Conservation (phyloP, 2,888 invertebrate genomes). For the Orthosia incerta region DNA sequence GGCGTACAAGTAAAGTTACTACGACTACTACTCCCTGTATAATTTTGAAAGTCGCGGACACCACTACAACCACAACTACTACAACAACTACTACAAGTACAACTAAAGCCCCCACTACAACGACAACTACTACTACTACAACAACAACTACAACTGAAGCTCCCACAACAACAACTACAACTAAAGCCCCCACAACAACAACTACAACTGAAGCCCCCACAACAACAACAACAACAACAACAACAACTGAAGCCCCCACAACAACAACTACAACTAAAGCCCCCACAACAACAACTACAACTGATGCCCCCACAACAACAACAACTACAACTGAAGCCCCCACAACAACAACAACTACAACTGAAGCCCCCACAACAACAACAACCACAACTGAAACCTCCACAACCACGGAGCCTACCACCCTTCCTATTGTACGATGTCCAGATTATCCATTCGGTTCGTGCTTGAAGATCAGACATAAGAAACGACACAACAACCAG, state of each 20-base stretch:
- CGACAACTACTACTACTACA: slow-evolving; percentile 20
- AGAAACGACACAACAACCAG: neutral
- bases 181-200: slow-evolving; percentile 1
- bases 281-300: neutral
- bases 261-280: neutral
- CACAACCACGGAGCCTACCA: slow-evolving; percentile 10
- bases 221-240: neutral
- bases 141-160: slow-evolving; percentile 4
- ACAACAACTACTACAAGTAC: slow-evolving; percentile 25
- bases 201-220: neutral
- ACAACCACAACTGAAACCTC: neutral
- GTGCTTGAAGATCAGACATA: slow-evolving; percentile 39
- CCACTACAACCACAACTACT: slow-evolving; percentile 8
- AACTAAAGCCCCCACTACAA: slow-evolving; percentile 5
- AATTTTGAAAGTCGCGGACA: slow-evolving; percentile 14
- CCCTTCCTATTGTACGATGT: slow-evolving; percentile 18
- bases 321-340: neutral
- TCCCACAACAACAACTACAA: slow-evolving; percentile 7
- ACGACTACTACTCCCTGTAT: slow-evolving; percentile 32
- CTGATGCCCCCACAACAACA: neutral
- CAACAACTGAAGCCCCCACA: neutral
- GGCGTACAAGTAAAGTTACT: slow-evolving; percentile 60
- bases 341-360: neutral
- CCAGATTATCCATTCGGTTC: slow-evolving; percentile 35
- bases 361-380: neutral